Evolutionary conservation across 1,140 invertebrate genomes (phyloP), one percentile per base, ranked within the genome.

Genomic region (Plectus sambesii): DNA sequence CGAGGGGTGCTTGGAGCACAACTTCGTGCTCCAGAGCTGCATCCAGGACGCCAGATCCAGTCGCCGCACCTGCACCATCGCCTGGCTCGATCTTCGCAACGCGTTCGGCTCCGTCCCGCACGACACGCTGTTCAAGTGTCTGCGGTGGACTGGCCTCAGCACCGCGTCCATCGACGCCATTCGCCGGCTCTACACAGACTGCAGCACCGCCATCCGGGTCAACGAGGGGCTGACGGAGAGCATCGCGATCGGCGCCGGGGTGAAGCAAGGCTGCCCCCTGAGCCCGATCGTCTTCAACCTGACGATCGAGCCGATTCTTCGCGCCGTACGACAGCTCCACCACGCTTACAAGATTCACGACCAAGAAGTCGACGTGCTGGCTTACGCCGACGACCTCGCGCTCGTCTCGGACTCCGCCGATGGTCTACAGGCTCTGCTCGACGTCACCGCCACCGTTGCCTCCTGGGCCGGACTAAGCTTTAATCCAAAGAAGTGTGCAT

Each of bases 271-370:
- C 3, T 70, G 69, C 47, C 69, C 70, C 0, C 35, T 72, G 2
- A 69, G 66, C 39, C 63, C 66, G 0, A 40, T 72, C 0, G 50
- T 72, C 0, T 75, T 75, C 56, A 69, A 72, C 42, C 44, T 75
- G 2, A 63, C 61, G 0, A 53, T 73, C 0, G 69, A 74, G 42
- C 62, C 62, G n/a, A 55, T 62, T 23, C 30, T 33, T 9, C 8
- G 20, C 30, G 12, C 30, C 20, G 8, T 17, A 36, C 15, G 48
- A 6, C 35, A 8, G 33, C 19, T 17, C 19, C 20, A 8, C 27
- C n/a, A n/a, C n/a, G n/a, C n/a, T n/a, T n/a, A n/a, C n/a, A n/a
- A n/a, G n/a, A n/a, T n/a, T n/a, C n/a, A n/a, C n/a, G n/a, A n/a
- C n/a, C n/a, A n/a, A n/a, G n/a, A n/a, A n/a, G n/a, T n/a, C n/a